Conservation (phyloP, 1,140 invertebrate genomes). For the Drosophila pectinifera region DNA sequence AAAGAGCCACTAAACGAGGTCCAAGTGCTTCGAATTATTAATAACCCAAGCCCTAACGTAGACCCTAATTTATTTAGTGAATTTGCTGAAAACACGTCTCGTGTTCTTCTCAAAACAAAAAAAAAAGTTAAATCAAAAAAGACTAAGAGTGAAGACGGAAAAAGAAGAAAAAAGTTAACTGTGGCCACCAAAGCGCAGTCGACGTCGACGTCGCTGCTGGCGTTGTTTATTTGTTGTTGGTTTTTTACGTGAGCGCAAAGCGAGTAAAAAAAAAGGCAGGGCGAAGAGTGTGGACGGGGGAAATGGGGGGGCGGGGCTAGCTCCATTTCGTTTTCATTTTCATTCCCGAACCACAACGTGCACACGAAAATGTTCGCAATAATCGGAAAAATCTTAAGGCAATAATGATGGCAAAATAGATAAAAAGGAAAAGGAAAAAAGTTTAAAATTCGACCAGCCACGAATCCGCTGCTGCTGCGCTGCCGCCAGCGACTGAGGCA, state of each 20-base stretch:
- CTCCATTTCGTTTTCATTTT: slow-evolving; percentile 6
- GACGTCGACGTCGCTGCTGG: slow-evolving; percentile 22
- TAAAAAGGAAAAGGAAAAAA: slow-evolving; percentile 3
- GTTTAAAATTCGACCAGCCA: slow-evolving; percentile 13
- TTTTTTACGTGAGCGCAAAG: slow-evolving; percentile 20
- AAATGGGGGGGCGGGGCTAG: slow-evolving; percentile 12
- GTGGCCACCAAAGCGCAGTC: slow-evolving; percentile 44
- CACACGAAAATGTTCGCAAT: slow-evolving; percentile 3
- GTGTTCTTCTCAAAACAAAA: slow-evolving; percentile 5
- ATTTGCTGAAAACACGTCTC: slow-evolving; percentile 12
- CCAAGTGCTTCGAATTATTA: slow-evolving; percentile 23
- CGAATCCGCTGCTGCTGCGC: slow-evolving; percentile 15
- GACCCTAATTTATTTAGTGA: slow-evolving; percentile 9
- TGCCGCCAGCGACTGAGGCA: slow-evolving; percentile 13
- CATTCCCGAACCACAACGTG: slow-evolving; percentile 12
- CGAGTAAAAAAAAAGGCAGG: slow-evolving; percentile 12
- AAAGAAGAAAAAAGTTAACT: slow-evolving; percentile 44
- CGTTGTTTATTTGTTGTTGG: slow-evolving; percentile 48
- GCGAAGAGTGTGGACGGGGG: slow-evolving; percentile 7
- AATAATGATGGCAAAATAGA: slow-evolving; percentile 23
- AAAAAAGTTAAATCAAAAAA: background rate
- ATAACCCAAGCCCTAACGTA: slow-evolving; percentile 1
- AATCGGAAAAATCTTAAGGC: slow-evolving; percentile 14
- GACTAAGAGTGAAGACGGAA: slow-evolving; percentile 7
- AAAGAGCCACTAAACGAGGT: slow-evolving; percentile 20